Evolutionary conservation across 2,797 vertebrate species (phyloP), one percentile per base, ranked within the genome.

Genomic region (Odontamblyopus rebecca): DNA sequence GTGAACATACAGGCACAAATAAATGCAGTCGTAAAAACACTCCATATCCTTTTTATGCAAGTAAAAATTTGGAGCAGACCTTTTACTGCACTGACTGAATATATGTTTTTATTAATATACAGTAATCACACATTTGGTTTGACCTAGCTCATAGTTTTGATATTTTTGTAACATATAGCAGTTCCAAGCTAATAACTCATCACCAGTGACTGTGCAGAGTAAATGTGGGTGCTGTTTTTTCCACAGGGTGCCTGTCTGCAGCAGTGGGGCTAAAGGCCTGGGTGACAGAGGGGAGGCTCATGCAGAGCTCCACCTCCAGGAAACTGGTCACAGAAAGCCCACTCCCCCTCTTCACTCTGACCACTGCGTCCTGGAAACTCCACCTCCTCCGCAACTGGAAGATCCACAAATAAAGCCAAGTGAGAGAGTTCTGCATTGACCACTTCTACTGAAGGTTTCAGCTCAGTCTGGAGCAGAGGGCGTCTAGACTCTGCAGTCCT

Each of bases 331-430:
- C 38, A 32, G 74, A 73, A 1, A 61, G 77, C 69, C 79, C 67
- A 18, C 77, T 69, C 48, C 56, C 78, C 77, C 50, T 61, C 79
- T 69, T 72, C 32, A 74, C 80, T 77, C 84, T 86, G 65, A 78
- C 67, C 51, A 83, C 78, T 60, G 78, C 66, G 2, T 69, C 82
- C 74, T 93, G 91, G 91, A 89, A 85, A 76, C 82, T 92, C 76
- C 75, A 79, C 70, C 86, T 94, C 82, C 89, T 93, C 72, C 88
- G 90, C 89, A 96, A 94, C 90, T 95, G 94, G 93, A 96, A 95
- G 86, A 87, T 91, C 86, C 90, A 93, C 87, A 93, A 91, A 90
- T 93, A 91, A 95, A 83, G 80, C 61, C 51, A 69, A 67, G 70
- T 60, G 71, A 68, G 71, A 68, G 44, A 65, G 30, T 78, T 35